These are phyloP conservation scores for Hipposideros armiger DNA, from an alignment of 2,113 vertebrate genomes.

Conservation along the genomic window DNA sequence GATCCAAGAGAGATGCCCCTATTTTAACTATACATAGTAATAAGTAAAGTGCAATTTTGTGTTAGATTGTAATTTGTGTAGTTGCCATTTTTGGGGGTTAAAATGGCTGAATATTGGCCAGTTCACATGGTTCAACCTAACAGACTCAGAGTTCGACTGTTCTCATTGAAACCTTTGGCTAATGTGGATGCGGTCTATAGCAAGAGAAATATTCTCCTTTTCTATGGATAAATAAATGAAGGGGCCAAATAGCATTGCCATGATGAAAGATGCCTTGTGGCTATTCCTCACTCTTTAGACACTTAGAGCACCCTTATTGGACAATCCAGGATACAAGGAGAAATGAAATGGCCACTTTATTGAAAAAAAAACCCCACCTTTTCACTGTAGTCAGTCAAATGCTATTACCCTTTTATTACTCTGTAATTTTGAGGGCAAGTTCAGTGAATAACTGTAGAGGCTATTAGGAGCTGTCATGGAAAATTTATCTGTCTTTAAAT, in stretches of 20 bases:
- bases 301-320: not conserved
- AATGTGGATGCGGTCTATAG: not conserved
- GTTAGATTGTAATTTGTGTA: not conserved
- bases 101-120: not conserved
- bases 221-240: constrained; percentile 59
- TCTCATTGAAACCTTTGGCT: constrained; percentile 26
- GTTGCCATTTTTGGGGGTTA: not conserved
- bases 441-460: constrained; percentile 83
- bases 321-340: constrained; percentile 13
- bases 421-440: constrained; percentile 86
- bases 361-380: constrained; percentile 75
- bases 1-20: not conserved
- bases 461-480: constrained; percentile 82
- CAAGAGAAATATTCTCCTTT: not conserved
- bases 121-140: not conserved
- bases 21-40: not conserved
- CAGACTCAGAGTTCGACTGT: not conserved
- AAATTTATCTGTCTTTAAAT: constrained; percentile 86
- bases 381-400: constrained; percentile 81
- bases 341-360: constrained; percentile 69
- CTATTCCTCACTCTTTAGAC: not conserved
- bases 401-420: constrained; percentile 84
- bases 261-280: constrained; percentile 50
- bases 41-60: not conserved
- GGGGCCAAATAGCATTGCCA: not conserved